A percentile compares a stretch with the other conserved stretches of the same genome.
Evolutionary conservation across 2,888 invertebrate genomes (phyloP).

Genomic region (Hipparchia semele): DNA sequence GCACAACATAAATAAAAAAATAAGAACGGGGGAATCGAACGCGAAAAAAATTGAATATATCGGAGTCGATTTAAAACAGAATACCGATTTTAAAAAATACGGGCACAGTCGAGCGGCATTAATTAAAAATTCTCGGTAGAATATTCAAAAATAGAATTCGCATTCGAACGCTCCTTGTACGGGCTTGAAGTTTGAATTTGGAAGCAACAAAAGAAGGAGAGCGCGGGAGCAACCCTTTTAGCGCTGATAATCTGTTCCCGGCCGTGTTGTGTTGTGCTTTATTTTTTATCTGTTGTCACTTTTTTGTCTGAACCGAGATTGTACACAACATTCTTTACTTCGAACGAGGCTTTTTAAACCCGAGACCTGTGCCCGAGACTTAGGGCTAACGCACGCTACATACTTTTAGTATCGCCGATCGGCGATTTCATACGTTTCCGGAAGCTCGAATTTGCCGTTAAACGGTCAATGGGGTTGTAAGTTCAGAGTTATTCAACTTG

Average conservation of each 20-base stretch:
- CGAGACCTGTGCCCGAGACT: slow-evolving; percentile 58
- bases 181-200: slow-evolving; percentile 81
- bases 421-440: neutral
- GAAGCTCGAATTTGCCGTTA: neutral
- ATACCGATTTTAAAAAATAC: slow-evolving; percentile 80
- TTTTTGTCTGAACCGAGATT: slow-evolving; percentile 81
- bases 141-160: slow-evolving; percentile 83
- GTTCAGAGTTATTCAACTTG: too few relatives aligned
- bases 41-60: slow-evolving; percentile 81
- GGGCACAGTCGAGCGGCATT: slow-evolving; percentile 79
- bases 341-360: slow-evolving; percentile 81
- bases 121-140: slow-evolving; percentile 84
- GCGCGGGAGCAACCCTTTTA: slow-evolving; percentile 83
- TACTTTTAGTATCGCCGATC: neutral
- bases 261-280: slow-evolving; percentile 73
- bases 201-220: slow-evolving; percentile 81
- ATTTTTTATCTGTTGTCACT: slow-evolving; percentile 82
- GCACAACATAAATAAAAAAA: slow-evolving; percentile 82
- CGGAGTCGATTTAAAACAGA: slow-evolving; percentile 80
- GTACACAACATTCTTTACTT: slow-evolving; percentile 83
- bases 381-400: slow-evolving; percentile 41
- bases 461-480: too few relatives aligned
- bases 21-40: slow-evolving; percentile 73
- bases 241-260: slow-evolving; percentile 83
- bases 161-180: slow-evolving; percentile 82